Conservation (phyloP, 1,140 invertebrate genomes). For the Ptiloglossa arizonensis region DNA sequence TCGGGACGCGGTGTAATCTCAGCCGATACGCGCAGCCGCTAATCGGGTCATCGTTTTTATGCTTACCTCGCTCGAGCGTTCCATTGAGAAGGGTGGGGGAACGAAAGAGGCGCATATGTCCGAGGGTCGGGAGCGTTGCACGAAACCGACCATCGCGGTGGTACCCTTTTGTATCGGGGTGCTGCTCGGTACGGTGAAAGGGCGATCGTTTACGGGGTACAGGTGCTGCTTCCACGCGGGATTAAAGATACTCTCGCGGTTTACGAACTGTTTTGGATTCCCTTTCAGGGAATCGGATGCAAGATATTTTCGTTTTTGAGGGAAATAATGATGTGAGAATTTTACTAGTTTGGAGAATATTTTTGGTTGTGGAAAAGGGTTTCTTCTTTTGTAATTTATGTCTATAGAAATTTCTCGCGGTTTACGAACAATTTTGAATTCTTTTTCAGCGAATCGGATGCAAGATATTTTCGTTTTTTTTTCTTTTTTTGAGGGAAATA, state of each 20-base stretch:
- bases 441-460: neutral
- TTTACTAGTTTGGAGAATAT: no score
- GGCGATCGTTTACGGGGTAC: conserved; percentile 14
- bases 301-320: no score
- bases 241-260: neutral
- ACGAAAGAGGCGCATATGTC: neutral
- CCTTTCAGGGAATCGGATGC: neutral
- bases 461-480: no score
- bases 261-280: neutral
- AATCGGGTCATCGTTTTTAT: conserved; percentile 61
- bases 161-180: conserved; percentile 12
- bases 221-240: conserved; percentile 6
- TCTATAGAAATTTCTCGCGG: no score
- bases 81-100: neutral
- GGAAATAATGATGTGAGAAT: no score
- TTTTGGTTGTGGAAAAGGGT: no score
- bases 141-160: neutral
- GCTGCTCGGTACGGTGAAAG: neutral
- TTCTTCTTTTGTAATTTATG: no score
- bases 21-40: conserved; percentile 62
- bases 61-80: neutral
- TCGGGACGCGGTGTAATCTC: conserved; percentile 58
- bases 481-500: no score
- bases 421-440: neutral
- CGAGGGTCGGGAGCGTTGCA: neutral